These are phyloP conservation scores for Hypsibius dujardini DNA, from an alignment of 1,140 invertebrate genomes.

Conservation along the genomic window DNA sequence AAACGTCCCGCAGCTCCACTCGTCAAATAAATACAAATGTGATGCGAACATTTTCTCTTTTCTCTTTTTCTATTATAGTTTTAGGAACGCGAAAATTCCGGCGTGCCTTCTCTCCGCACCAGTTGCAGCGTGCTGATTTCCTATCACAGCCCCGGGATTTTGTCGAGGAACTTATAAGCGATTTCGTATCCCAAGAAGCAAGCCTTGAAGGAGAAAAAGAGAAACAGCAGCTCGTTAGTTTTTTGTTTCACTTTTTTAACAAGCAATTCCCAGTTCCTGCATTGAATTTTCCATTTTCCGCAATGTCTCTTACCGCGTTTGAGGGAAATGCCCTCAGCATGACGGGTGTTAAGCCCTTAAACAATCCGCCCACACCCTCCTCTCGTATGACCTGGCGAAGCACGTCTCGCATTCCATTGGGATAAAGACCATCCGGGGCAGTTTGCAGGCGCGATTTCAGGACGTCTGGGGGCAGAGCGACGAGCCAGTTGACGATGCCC, in stretches of 20 bases:
- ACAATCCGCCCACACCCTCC: slow-evolving; percentile 60
- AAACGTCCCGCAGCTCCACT: neutral
- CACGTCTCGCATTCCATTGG: slow-evolving; percentile 65
- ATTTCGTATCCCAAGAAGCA: slow-evolving; percentile 71
- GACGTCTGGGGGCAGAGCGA: slow-evolving; percentile 91
- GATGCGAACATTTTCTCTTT: too few species aligned
- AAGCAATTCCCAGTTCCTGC: slow-evolving; percentile 18
- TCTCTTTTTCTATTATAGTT: neutral
- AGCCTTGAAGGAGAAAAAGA: slow-evolving; percentile 32
- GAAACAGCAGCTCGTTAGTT: slow-evolving; percentile 23
- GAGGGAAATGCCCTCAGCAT: slow-evolving; percentile 77
- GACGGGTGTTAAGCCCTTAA: slow-evolving; percentile 65
- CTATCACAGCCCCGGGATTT: slow-evolving; percentile 19
- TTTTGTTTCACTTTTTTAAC: slow-evolving; percentile 7
- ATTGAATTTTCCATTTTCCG: neutral
- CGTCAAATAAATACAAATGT: too few species aligned
- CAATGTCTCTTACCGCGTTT: slow-evolving; percentile 49
- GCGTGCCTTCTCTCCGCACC: too few species aligned
- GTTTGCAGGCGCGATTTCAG: slow-evolving; percentile 85
- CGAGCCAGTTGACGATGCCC: slow-evolving; percentile 85
- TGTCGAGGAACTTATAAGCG: slow-evolving; percentile 46
- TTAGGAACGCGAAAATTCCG: neutral
- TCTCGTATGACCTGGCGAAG: slow-evolving; percentile 55
- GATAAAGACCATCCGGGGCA: slow-evolving; percentile 70
- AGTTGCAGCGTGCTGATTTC: too few species aligned